Base-by-base conservation (phyloP, 2,113 vertebrate genomes). In the Tautogolabrus adspersus region DNA sequence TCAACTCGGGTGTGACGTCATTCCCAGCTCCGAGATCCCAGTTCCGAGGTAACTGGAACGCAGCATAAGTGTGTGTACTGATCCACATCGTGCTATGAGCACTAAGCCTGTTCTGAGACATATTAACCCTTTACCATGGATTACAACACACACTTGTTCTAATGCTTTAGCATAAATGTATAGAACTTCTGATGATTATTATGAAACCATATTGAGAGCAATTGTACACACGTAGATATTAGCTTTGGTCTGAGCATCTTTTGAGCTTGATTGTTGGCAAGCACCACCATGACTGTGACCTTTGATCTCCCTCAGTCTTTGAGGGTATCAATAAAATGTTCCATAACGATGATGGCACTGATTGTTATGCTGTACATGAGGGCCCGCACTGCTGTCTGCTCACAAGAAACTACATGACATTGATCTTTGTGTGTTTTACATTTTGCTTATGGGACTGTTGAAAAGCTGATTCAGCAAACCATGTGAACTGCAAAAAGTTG, bases 71-170 rank as follows among this genome's bases (percentile, higher is more conserved):
- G 47, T 61, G 51, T 22, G 6, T 80, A 81, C 77, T 64, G 72
- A 87, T 82, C 75, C 68, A 69, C n/a, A 3, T 79, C 66, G 66
- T 72, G 56, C 51, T 19, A 26, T 82, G 40, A 83, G 15, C 49
- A 54, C 38, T 79, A 77, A 88, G 62, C 57, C 64, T 77, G 42
- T 75, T 12, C 26, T 63, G 64, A 83, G 79, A 86, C 77, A 81
- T 62, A 3, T 74, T 63, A 83, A 76, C 80, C 58, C 67, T 70
- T 66, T 52, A 75, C 19, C 23, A 44, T 11, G 34, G 75, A 88
- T 78, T 68, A 84, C n/a, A 75, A 68, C 40, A 37, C 42, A 37
- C 42, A 23, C 37, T 82, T 34, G 18, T 21, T 84, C 6, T 66
- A 47, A 47, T 21, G 34, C 21, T 11, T 13, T 54, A 10, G 47